These are phyloP conservation scores for Craseonycteris thonglongyai DNA, from an alignment of 2,113 vertebrate species.

Conservation along the genomic window DNA sequence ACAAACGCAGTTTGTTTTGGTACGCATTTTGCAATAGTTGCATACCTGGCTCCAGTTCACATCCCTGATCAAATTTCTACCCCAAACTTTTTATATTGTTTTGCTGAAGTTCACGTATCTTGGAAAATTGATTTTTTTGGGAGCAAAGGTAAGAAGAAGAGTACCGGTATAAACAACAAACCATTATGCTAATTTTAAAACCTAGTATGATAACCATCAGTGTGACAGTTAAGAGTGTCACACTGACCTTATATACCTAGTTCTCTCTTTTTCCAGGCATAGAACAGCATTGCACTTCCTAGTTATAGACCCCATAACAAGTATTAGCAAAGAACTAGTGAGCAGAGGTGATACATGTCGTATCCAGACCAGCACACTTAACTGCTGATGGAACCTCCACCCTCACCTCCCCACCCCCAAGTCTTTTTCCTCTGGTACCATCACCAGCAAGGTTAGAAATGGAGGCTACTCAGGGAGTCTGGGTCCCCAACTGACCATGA, in stretches of 20 bases:
- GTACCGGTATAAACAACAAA: not conserved
- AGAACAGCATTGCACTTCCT: not conserved
- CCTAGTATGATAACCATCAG: not conserved
- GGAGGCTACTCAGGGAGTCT: not conserved
- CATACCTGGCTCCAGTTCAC: not conserved
- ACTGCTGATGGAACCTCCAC: not conserved
- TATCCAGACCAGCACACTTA: not conserved
- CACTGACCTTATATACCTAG: not conserved
- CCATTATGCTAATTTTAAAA: not conserved
- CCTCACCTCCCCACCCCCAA: too few relatives aligned
- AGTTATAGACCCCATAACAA: not conserved
- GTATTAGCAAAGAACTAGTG: not conserved
- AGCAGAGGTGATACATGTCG: not conserved
- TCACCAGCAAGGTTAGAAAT: not conserved
- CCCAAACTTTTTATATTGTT: not conserved
- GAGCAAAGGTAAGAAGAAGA: not conserved
- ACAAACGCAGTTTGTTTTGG: not conserved
- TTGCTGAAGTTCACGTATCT: not conserved
- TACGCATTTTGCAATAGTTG: not conserved
- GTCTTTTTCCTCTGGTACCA: not conserved
- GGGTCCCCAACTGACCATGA: not conserved
- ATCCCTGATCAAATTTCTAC: not conserved
- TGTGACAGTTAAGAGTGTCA: not conserved
- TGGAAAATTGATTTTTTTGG: not conserved
- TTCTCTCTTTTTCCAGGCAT: not conserved